Evolutionary conservation across 2,797 vertebrate species (phyloP), one percentile per base, ranked within the genome.

Genomic region (Spinibarbus caldwelli): DNA sequence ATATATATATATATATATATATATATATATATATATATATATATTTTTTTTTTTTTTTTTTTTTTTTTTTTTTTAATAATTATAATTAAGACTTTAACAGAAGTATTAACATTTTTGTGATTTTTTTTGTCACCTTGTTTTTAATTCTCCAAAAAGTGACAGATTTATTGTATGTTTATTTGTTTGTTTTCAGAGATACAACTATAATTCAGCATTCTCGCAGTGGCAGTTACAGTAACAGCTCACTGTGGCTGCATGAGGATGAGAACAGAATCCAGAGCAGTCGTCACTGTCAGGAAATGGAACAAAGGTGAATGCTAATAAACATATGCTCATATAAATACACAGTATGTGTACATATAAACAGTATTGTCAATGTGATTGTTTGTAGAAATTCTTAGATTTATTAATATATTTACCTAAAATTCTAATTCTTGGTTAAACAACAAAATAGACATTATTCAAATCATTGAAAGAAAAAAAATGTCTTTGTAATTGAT

Each of bases 261-360:
- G 96, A 96, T 66, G 96, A 96, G 80, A 96, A 96, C 91, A 95
- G 95, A 9, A 87, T 94, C 45, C 95, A 96, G 86, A 94, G 94
- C 86, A 94, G 93, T 88, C 92, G 94, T 43, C 92, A 93, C 59
- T 96, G 95, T 90, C 96, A 96, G 89, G 96, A 97, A 91, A 96
- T 97, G 95, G 96, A 97, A 86, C 95, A 93, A 94, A 97, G 96
- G 96, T 96, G 93, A 59, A 67, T 36, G 34, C 57, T 73, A 23
- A 93, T 92, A 68, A 62, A 67, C 34, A 0, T 59, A 82, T 17
- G 26, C 26, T 64, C 21, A 76, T 57, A 70, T 21, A 78, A 34
- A 66, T 19, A 41, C 26, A 38, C 31, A 64, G 67, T 4, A 75
- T 34, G 19, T 62, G n/a, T 62, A 8, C 2, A 54, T 23, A 23